A percentile compares a stretch with the other conserved stretches of the same genome.
phyloP scores from a whole-genome alignment of 2,888 invertebrate species.

The Hoplodrina ambigua region DNA sequence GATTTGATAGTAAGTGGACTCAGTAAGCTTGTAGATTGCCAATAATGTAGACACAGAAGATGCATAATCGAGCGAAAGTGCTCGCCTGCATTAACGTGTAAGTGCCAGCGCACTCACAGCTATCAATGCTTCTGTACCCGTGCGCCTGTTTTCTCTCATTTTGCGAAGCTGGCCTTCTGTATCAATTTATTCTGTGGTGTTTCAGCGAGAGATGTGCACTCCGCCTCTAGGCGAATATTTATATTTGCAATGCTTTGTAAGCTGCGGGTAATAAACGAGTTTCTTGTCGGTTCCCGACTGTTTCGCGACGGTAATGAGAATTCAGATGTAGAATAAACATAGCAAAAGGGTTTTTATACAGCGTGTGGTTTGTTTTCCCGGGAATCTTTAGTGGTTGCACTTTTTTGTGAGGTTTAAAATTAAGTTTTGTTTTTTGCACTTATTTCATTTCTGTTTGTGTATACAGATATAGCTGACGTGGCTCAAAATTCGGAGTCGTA shows the following conservation, averaged over 20 bases:
- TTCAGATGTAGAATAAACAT: conserved; percentile 16
- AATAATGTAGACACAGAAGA: conserved; percentile 27
- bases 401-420: background rate
- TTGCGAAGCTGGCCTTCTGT: background rate
- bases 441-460: too few relatives aligned
- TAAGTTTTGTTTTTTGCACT: background rate
- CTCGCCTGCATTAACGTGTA: too few relatives aligned
- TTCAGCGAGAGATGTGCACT: conserved; percentile 12
- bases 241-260: conserved; percentile 42
- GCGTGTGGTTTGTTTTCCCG: background rate
- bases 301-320: conserved; percentile 31
- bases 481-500: too few relatives aligned
- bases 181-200: background rate
- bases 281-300: conserved; percentile 28
- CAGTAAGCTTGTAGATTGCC: conserved; percentile 9
- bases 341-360: conserved; percentile 3
- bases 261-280: conserved; percentile 33
- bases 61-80: conserved; percentile 9
- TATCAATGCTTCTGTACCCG: too few relatives aligned
- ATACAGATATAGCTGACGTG: too few relatives aligned
- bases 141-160: background rate
- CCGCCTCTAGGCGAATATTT: conserved; percentile 36
- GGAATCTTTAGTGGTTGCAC: background rate
- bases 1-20: too few relatives aligned
- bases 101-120: background rate